A percentile compares a stretch with the other conserved stretches of the same genome.
Conservation (phyloP, 2,113 vertebrate genomes). For the Phoxinus phoxinus region DNA sequence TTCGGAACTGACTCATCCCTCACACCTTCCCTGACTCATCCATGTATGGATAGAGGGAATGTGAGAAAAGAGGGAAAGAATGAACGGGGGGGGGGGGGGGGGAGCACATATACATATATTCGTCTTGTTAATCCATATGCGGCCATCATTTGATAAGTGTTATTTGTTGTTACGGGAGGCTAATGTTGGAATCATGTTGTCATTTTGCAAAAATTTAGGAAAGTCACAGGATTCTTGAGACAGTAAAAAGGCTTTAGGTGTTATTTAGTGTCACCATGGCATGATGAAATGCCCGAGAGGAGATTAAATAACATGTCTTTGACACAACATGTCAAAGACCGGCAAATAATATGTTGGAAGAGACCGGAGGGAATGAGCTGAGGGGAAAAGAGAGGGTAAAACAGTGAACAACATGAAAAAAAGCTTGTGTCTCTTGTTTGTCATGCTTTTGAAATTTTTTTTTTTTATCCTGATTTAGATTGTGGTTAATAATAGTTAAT, state of each 20-base stretch:
- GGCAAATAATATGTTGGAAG: not conserved
- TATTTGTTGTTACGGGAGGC: not conserved
- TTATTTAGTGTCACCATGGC: not conserved
- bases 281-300: not conserved
- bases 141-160: not conserved
- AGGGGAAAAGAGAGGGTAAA: not conserved
- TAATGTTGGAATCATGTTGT: not conserved
- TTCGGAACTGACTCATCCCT: constrained; percentile 52
- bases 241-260: not conserved
- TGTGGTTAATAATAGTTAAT: not conserved
- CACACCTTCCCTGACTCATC: constrained; percentile 54
- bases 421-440: not conserved
- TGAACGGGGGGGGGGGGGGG: too few species aligned
- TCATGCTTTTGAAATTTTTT: not conserved
- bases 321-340: not conserved
- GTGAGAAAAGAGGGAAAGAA: not conserved
- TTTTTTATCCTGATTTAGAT: not conserved
- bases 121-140: not conserved
- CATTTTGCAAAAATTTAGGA: constrained; percentile 2
- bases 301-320: not conserved
- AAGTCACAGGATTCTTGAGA: not conserved
- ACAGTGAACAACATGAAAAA: not conserved
- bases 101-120: not conserved
- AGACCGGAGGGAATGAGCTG: not conserved
- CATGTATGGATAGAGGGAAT: not conserved